Evolutionary conservation across 1,140 invertebrate species (phyloP).

Genomic region (Spodoptera litura): DNA sequence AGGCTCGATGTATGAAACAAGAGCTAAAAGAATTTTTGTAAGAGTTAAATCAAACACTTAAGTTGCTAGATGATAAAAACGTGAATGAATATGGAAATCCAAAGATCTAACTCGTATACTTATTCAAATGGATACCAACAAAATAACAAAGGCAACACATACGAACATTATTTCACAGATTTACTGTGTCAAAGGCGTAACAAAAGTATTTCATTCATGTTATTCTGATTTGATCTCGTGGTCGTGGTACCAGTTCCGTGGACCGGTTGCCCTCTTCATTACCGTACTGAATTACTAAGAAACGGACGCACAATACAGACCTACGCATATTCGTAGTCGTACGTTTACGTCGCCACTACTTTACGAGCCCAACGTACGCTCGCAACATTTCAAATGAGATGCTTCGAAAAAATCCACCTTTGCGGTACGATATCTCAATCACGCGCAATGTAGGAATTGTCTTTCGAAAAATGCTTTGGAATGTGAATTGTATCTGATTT

Average conservation of each 20-base stretch:
- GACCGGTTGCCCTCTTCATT: conserved; percentile 78
- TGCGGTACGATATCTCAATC: conserved; percentile 20
- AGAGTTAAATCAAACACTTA: too few relatives aligned
- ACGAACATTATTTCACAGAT: background rate
- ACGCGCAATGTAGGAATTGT: background rate
- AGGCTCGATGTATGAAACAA: too few relatives aligned
- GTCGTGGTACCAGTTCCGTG: background rate
- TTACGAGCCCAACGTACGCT: conserved; percentile 13
- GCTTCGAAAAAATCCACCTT: conserved; percentile 29
- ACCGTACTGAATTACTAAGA: conserved; percentile 58
- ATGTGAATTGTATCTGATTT: background rate
- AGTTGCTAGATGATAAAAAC: background rate
- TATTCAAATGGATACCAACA: too few relatives aligned
- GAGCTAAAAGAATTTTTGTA: too few relatives aligned
- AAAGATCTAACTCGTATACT: too few relatives aligned
- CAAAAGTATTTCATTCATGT: conserved; percentile 39
- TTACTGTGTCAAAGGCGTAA: conserved; percentile 3
- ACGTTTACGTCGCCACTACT: background rate
- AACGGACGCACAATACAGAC: conserved; percentile 49
- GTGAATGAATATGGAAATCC: too few relatives aligned
- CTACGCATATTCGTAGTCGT: conserved; percentile 11
- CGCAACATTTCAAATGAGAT: conserved; percentile 32
- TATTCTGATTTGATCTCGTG: conserved; percentile 35
- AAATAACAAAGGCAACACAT: too few relatives aligned
- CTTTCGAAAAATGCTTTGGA: background rate